A percentile compares a stretch with the other conserved stretches of the same genome.
Conservation (phyloP, 1,140 invertebrate genomes). For the Drosophila funebris region DNA sequence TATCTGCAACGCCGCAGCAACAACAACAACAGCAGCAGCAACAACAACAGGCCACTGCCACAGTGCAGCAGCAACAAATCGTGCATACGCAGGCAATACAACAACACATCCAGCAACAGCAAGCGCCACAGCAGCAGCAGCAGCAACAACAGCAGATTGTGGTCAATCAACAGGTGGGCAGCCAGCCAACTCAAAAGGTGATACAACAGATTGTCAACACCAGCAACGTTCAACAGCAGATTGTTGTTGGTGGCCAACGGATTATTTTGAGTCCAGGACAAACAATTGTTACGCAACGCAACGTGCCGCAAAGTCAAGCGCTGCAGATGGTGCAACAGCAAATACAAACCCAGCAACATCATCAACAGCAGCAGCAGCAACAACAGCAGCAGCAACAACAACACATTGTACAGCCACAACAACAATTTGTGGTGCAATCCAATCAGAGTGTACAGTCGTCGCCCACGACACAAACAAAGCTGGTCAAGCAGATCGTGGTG, state of each 20-base stretch:
- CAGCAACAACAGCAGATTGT: slow-evolving; percentile 67
- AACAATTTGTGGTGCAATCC: slow-evolving; percentile 64
- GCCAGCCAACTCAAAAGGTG: slow-evolving; percentile 74
- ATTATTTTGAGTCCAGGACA: slow-evolving; percentile 82
- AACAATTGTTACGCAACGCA: slow-evolving; percentile 78
- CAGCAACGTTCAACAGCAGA: slow-evolving; percentile 82
- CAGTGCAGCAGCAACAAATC: slow-evolving; percentile 63
- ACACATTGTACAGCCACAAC: slow-evolving; percentile 68
- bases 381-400: slow-evolving; percentile 47
- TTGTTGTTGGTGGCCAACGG: slow-evolving; percentile 77
- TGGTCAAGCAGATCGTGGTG: slow-evolving; percentile 63
- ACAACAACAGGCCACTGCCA: slow-evolving; percentile 19
- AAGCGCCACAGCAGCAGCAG: slow-evolving; percentile 42
- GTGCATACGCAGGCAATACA: slow-evolving; percentile 68
- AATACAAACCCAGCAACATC: slow-evolving; percentile 74
- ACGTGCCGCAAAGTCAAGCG: slow-evolving; percentile 71
- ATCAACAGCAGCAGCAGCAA: slow-evolving; percentile 58
- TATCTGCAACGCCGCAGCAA: slow-evolving; percentile 62
- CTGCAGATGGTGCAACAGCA: slow-evolving; percentile 79
- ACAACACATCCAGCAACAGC: slow-evolving; percentile 43
- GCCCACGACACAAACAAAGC: slow-evolving; percentile 52
- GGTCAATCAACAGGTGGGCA: slow-evolving; percentile 55
- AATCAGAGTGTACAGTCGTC: slow-evolving; percentile 68
- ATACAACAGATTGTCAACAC: slow-evolving; percentile 83
- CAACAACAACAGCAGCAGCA: slow-evolving; percentile 37